phyloP scores from a whole-genome alignment of 2,888 invertebrate genomes.

The Apamea epomidion region DNA sequence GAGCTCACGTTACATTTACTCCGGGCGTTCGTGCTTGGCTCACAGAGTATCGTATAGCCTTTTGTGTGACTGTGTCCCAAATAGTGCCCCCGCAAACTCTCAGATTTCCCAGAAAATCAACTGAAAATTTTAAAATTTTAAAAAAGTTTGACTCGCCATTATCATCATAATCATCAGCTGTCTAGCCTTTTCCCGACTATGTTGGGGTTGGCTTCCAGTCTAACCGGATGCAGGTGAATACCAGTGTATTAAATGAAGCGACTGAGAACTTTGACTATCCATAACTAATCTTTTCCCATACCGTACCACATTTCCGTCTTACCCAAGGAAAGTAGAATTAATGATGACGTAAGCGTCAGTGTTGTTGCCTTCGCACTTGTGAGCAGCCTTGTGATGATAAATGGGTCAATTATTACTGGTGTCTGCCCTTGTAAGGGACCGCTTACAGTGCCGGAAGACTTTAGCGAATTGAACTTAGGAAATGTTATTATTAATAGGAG shows the following conservation, averaged over 20 bases:
- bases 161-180: too few species aligned
- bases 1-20: neutral
- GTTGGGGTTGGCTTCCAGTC: too few species aligned
- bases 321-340: slow-evolving; percentile 13
- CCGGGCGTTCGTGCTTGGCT: neutral
- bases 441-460: slow-evolving; percentile 51
- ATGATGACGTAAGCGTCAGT: slow-evolving; percentile 15
- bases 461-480: slow-evolving; percentile 34
- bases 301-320: neutral
- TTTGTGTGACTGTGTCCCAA: neutral
- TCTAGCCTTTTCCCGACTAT: too few species aligned
- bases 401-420: slow-evolving; percentile 50
- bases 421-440: slow-evolving; percentile 34
- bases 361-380: slow-evolving; percentile 12
- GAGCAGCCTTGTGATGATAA: slow-evolving; percentile 33
- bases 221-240: too few species aligned
- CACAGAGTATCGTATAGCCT: neutral
- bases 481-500: slow-evolving; percentile 27
- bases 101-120: neutral
- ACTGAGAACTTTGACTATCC: too few species aligned
- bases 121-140: too few species aligned
- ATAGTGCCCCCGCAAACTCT: neutral
- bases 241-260: too few species aligned
- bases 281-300: neutral
- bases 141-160: neutral